phyloP scores from a whole-genome alignment of 2,888 invertebrate genomes.

The Meteorus colon region DNA sequence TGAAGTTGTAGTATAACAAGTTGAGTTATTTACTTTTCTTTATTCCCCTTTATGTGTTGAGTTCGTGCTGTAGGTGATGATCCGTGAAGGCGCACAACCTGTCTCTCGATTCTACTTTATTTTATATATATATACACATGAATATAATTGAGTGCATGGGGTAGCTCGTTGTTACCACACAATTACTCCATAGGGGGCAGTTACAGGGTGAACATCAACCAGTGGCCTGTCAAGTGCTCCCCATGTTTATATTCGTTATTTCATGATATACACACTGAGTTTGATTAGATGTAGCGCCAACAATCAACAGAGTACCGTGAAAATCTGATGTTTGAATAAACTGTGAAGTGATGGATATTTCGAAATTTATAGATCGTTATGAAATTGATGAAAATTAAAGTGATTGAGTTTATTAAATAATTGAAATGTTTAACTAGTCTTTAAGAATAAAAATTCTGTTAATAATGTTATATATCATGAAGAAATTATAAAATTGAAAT shows the following conservation, averaged over 20 bases:
- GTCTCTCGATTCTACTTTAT: constrained; percentile 11
- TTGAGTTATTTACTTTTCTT: constrained; percentile 10
- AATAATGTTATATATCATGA: too few species aligned
- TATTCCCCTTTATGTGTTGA: neutral
- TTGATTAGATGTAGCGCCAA: too few species aligned
- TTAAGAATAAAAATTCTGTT: too few species aligned
- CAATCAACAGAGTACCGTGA: too few species aligned
- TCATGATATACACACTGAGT: neutral
- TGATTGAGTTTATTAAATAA: too few species aligned
- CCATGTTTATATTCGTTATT: constrained; percentile 50
- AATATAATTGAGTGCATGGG: neutral
- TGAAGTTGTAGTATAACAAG: constrained; percentile 3
- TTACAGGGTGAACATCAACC: constrained; percentile 45
- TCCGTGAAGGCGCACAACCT: constrained; percentile 43
- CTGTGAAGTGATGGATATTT: too few species aligned
- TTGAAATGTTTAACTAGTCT: too few species aligned
- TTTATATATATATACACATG: neutral
- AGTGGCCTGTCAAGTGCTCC: constrained; percentile 9
- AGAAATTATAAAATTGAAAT: too few species aligned
- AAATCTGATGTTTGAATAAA: too few species aligned
- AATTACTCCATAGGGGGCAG: constrained; percentile 63
- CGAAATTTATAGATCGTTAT: too few species aligned
- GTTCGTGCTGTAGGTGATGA: constrained; percentile 33
- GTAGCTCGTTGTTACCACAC: constrained; percentile 54
- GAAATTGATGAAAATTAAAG: too few species aligned